Conservation (phyloP, 2,888 invertebrate species). For the Chironomus riparius region DNA sequence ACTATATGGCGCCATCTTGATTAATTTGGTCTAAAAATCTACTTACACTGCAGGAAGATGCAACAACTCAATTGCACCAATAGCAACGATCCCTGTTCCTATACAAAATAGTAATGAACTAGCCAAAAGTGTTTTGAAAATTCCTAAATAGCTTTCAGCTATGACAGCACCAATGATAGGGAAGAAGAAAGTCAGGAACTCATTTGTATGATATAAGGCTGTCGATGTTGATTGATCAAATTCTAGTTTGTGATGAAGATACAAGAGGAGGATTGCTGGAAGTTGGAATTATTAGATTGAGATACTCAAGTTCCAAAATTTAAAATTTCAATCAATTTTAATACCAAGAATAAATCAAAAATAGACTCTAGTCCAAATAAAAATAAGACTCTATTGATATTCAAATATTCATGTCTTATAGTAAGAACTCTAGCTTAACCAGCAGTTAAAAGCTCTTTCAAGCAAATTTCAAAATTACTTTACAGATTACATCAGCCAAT, state of each 20-base stretch:
- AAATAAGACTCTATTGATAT: too few relatives aligned
- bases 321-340: too few relatives aligned
- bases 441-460: too few relatives aligned
- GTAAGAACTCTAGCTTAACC: too few relatives aligned
- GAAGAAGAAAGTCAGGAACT: slow-evolving; percentile 63
- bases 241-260: slow-evolving; percentile 55
- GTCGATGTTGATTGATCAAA: slow-evolving; percentile 58
- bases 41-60: neutral
- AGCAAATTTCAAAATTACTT: too few relatives aligned
- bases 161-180: slow-evolving; percentile 53
- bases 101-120: slow-evolving; percentile 61
- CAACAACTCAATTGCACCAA: slow-evolving; percentile 44
- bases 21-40: neutral
- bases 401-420: too few relatives aligned
- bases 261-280: slow-evolving; percentile 65
- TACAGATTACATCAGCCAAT: too few relatives aligned
- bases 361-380: too few relatives aligned
- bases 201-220: slow-evolving; percentile 63
- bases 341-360: too few relatives aligned
- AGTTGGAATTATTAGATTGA: too few relatives aligned
- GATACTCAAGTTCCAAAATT: too few relatives aligned
- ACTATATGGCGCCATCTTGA: too few relatives aligned
- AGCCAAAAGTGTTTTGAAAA: slow-evolving; percentile 66
- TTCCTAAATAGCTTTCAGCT: slow-evolving; percentile 51
- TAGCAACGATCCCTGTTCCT: slow-evolving; percentile 56